Evolutionary conservation across 2,113 vertebrate species (phyloP), one percentile per base, ranked within the genome.

Genomic region (Charadrius vociferus): DNA sequence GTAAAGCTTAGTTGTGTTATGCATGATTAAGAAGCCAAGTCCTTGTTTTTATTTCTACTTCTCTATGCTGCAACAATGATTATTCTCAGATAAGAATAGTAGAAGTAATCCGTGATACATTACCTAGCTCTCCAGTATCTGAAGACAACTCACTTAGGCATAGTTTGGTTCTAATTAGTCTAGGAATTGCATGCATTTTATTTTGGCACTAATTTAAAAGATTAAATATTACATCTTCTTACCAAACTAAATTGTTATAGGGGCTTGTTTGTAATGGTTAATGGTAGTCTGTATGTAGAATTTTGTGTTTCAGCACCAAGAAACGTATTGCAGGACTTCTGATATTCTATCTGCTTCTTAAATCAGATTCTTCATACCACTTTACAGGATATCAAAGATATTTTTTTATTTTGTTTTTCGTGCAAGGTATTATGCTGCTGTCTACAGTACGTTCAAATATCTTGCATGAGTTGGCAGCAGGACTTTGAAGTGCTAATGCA

Each of bases 401-500:
- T 26, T 49, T 8, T 63, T 41, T 47, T 62, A 66, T 80, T 70
- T 84, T 93, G 71, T 86, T 95, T 58, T 73, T 87, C 39, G 7
- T 75, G 32, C 37, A 77, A 63, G 39, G n/a, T 41, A 82, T 77
- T 95, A 61, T 4, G 1, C 66, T 77, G 67, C 84, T 95, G 89
- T 95, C 92, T 96, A 1, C 50, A n/a, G 45, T 24, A 7, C 6
- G 79, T 59, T 96, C 80, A 87, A 67, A 58, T 81, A 63, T 41
- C 91, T 90, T 84, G 74, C 37, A 37, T 88, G 93, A 91, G 89
- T 58, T 95, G 88, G 85, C 86, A 95, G 81, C 81, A 70, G 88
- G 85, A 87, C 95, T 97, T 97, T 97, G 97, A 97, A 95, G 93
- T 97, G 96, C 95, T 95, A 96, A 97, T 96, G 77, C 45, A 88